Evolutionary conservation across 23 tunicate species (phyloP).

Genomic region (Clavelina lepadiformis): DNA sequence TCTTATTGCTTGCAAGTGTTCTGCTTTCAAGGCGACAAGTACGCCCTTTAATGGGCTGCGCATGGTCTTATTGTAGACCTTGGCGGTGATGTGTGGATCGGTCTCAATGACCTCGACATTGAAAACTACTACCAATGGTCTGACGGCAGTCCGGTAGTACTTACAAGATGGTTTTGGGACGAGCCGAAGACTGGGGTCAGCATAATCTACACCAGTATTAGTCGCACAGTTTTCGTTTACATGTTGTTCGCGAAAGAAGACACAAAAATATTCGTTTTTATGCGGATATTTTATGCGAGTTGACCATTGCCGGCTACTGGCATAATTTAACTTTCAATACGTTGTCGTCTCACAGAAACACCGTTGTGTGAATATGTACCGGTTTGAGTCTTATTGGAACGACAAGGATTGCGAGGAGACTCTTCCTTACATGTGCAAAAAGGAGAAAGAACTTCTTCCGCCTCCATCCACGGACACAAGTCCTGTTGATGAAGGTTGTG

Average conservation of each 20-base stretch:
- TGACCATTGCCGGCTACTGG: no score
- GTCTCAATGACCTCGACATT: conserved; percentile 70
- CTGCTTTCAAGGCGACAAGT: no score
- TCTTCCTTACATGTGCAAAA: conserved; percentile 75
- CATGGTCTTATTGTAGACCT: conserved; percentile 28
- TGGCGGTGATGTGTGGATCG: conserved; percentile 91
- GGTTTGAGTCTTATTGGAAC: conserved; percentile 74
- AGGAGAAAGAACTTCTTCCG: conserved; percentile 61
- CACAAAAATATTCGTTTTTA: no score
- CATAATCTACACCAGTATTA: no score
- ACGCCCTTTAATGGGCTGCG: no score
- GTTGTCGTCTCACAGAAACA: conserved; percentile 9
- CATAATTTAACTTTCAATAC: no score
- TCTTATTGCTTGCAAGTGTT: no score
- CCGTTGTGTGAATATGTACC: conserved; percentile 70
- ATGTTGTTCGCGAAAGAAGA: no score
- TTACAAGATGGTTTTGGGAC: conserved; percentile 79
- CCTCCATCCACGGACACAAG: conserved; percentile 32
- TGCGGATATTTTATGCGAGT: no score
- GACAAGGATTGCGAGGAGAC: conserved; percentile 63
- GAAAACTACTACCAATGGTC: conserved; percentile 72
- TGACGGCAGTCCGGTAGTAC: conserved; percentile 74
- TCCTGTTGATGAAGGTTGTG: conserved; percentile 74
- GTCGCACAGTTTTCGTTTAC: no score
- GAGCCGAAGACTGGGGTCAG: conserved; percentile 69